Evolutionary conservation across 1,140 invertebrate species (phyloP).

Genomic region (Drosophila sechellia): DNA sequence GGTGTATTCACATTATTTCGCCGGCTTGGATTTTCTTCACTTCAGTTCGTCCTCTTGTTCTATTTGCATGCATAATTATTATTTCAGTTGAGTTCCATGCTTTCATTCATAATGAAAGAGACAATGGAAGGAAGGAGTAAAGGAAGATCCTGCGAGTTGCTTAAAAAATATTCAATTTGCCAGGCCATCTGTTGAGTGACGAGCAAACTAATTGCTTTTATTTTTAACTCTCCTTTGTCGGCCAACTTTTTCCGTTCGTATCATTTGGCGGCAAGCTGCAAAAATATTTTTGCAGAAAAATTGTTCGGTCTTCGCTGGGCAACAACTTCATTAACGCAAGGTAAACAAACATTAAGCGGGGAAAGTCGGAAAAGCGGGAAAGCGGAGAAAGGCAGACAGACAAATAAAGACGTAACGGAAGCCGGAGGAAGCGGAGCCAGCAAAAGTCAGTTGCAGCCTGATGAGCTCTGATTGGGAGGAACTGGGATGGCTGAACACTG

Average conservation of each 20-base stretch:
- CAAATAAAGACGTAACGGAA: conserved; percentile 82
- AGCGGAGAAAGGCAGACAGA: conserved; percentile 47
- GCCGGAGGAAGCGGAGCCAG: conserved; percentile 54
- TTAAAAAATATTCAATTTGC: conserved; percentile 73
- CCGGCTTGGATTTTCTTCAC: conserved; percentile 40
- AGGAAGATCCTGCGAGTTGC: conserved; percentile 25
- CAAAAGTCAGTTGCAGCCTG: conserved; percentile 67
- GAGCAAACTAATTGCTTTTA: conserved; percentile 84
- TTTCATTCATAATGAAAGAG: conserved; percentile 61
- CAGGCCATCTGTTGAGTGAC: conserved; percentile 81
- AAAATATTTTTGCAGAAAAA: conserved; percentile 75
- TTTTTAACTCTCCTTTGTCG: conserved; percentile 47
- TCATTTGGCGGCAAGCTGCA: conserved; percentile 49
- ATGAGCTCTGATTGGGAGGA: conserved; percentile 52
- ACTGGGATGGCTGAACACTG: conserved; percentile 23
- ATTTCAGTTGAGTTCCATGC: conserved; percentile 50
- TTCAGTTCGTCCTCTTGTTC: conserved; percentile 26
- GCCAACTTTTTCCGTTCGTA: conserved; percentile 23
- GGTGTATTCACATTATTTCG: conserved; percentile 58
- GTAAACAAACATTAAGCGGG: conserved; percentile 81
- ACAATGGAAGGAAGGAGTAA: background rate
- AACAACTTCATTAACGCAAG: conserved; percentile 84
- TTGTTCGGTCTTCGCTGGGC: conserved; percentile 48
- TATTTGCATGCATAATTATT: conserved; percentile 75
- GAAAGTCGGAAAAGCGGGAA: background rate